These are phyloP conservation scores for Steinernema khuongi DNA, from an alignment of 1,140 invertebrate species.

Conservation along the genomic window DNA sequence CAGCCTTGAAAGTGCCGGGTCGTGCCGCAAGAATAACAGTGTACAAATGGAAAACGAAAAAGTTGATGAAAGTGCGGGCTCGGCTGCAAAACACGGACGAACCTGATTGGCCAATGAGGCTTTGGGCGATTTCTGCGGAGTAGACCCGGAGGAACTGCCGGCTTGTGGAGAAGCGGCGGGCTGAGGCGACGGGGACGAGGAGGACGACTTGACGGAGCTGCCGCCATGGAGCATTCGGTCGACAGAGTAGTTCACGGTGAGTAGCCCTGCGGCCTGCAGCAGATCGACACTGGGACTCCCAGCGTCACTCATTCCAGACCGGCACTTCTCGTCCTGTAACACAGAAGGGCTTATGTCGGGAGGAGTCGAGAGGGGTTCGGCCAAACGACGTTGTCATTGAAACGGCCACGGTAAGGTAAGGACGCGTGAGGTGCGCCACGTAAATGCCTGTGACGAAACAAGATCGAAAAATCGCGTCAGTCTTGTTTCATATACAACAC, in stretches of 20 bases:
- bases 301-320: constrained; percentile 13
- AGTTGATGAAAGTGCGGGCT: no score
- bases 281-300: neutral
- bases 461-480: constrained; percentile 13
- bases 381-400: neutral
- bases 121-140: constrained; percentile 2
- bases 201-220: neutral
- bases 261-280: neutral
- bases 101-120: neutral
- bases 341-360: neutral
- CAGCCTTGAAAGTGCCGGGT: no score
- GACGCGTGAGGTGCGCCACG: neutral
- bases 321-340: constrained; percentile 8
- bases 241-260: neutral
- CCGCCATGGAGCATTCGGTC: neutral
- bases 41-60: no score
- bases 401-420: neutral
- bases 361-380: neutral
- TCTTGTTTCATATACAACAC: constrained; percentile 15
- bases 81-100: neutral
- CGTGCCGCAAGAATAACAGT: no score
- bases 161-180: neutral
- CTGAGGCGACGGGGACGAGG: neutral
- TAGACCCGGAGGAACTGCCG: neutral
- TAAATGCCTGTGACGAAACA: neutral